Conservation (phyloP, 2,113 vertebrate species). For the Xenotilapia leptura region DNA sequence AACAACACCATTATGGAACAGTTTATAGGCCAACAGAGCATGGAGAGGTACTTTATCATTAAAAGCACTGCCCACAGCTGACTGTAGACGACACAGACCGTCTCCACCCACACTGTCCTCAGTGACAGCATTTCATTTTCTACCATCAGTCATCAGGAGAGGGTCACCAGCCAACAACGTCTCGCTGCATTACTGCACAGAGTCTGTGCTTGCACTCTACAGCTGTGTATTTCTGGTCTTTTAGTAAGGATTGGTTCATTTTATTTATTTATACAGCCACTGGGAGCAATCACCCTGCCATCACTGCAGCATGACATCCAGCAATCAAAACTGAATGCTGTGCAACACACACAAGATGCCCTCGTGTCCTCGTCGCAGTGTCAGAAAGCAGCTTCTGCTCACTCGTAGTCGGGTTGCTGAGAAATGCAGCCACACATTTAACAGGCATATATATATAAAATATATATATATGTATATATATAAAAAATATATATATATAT, state of each 20-base stretch:
- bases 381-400: background rate
- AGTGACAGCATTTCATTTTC: background rate
- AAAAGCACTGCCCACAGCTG: background rate
- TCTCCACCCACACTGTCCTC: background rate
- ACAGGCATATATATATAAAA: fast-evolving
- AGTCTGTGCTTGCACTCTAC: background rate
- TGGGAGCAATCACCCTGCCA: background rate
- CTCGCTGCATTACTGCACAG: background rate
- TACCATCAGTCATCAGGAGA: background rate
- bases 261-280: background rate
- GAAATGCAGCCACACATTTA: background rate
- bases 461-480: fast-evolving
- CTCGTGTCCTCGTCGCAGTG: background rate
- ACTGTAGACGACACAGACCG: background rate
- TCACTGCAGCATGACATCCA: background rate
- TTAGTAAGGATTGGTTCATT: background rate
- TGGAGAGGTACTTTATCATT: background rate
- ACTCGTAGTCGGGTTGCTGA: background rate
- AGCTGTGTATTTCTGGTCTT: background rate
- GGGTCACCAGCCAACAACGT: background rate
- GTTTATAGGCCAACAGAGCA: background rate
- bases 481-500: fast-evolving
- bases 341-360: background rate
- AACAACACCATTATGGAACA: background rate
- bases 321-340: background rate